These are phyloP conservation scores for Mormyrus iriodes DNA, from an alignment of 2,113 vertebrate genomes.

Conservation along the genomic window DNA sequence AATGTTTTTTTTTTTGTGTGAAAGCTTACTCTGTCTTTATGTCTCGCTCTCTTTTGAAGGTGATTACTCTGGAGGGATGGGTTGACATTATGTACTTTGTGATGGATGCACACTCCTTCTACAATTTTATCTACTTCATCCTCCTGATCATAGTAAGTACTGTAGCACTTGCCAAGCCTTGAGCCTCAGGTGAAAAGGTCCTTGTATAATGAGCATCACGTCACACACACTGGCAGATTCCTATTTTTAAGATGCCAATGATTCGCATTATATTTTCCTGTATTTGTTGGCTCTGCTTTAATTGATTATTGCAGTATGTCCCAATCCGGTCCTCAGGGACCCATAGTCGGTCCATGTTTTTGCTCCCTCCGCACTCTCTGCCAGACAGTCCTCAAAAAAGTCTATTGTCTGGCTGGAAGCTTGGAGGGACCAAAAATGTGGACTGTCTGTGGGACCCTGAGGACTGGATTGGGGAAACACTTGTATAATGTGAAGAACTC, in stretches of 20 bases:
- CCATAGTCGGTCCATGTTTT: background rate
- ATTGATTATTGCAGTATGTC: background rate
- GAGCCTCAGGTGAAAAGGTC: background rate
- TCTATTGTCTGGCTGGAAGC: background rate
- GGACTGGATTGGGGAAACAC: background rate
- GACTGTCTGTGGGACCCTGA: background rate
- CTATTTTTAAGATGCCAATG: background rate
- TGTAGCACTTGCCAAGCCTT: background rate
- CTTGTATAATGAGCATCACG: background rate
- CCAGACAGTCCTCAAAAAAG: background rate
- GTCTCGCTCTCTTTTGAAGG: conserved; percentile 54
- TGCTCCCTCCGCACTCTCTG: background rate
- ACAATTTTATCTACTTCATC: conserved; percentile 99
- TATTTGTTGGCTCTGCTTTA: background rate
- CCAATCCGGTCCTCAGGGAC: background rate
- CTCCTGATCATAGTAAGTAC: conserved; percentile 97
- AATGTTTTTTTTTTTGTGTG: background rate
- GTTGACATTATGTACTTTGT: conserved; percentile 99
- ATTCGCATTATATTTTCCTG: background rate
- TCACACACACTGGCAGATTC: background rate
- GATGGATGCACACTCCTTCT: conserved; percentile 98
- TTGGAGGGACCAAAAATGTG: background rate
- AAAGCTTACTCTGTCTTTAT: background rate
- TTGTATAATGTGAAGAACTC: background rate
- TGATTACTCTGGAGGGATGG: conserved; percentile 98